phyloP scores from a whole-genome alignment of 2,797 vertebrate genomes.

The Distichodus sexfasciatus region DNA sequence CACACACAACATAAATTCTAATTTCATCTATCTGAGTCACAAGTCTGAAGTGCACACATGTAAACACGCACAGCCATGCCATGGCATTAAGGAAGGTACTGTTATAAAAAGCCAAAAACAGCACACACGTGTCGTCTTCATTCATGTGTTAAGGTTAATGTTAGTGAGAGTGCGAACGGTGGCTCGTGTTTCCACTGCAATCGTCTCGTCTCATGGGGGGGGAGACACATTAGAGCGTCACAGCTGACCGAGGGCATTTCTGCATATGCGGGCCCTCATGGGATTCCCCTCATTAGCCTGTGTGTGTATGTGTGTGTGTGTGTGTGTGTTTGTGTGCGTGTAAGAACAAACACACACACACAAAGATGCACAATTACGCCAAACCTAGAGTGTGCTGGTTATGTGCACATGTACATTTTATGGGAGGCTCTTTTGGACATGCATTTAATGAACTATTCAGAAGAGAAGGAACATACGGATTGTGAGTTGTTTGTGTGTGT shows the following conservation, averaged over 20 bases:
- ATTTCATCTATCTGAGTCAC: slow-evolving; percentile 6
- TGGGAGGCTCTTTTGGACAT: too few relatives aligned
- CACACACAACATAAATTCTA: neutral
- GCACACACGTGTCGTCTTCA: neutral
- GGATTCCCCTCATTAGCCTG: neutral
- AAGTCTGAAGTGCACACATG: neutral
- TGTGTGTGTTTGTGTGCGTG: neutral
- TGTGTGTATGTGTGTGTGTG: neutral
- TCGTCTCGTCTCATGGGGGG: neutral
- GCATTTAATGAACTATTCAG: too few relatives aligned
- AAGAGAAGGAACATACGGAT: too few relatives aligned
- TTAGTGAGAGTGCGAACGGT: too few relatives aligned
- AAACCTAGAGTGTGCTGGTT: too few relatives aligned
- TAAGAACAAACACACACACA: too few relatives aligned
- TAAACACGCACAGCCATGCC: neutral
- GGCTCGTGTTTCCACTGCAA: neutral
- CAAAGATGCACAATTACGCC: too few relatives aligned
- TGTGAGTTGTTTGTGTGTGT: too few relatives aligned
- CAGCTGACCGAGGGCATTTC: neutral
- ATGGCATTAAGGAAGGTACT: neutral
- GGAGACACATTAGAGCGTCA: neutral
- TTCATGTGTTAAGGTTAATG: neutral
- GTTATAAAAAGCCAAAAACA: neutral
- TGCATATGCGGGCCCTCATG: neutral
- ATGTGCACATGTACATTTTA: too few relatives aligned